Base-by-base conservation (phyloP, 2,888 invertebrate genomes). In the Acronicta leporina region DNA sequence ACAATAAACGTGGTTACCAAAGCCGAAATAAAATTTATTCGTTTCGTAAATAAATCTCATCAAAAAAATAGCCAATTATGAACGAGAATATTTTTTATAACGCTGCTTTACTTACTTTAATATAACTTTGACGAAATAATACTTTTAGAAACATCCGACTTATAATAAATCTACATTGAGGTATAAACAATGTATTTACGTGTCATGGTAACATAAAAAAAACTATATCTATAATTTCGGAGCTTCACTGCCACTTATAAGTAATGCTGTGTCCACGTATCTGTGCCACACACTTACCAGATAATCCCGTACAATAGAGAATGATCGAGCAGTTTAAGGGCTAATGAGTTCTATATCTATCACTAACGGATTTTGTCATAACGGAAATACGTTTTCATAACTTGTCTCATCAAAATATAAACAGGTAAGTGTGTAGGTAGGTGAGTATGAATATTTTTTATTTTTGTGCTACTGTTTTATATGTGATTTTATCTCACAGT, bases 271-370 rank as follows among this genome's bases (percentile, higher is more conserved):
- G 16, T 44, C 9, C 10, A 45, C 5, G 0, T 33, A 56, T 58
- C 44, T 58, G 43, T 73, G 57, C 53, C 55, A 60, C 49, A 61
- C 46, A 30, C 38, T 33, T 42, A 52, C 46, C 10, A 41, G 56
- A n/a, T 48, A 63, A 62, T 57, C 60, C 60, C 63, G 63, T 44
- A 49, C 46, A 46, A 67, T 48, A 44, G 48, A 57, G 42, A 54
- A 63, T 75, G 72, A 76, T 68, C 67, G 54, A 70, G 73, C 75
- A 77, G 50, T 77, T 68, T 70, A 66, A 73, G 75, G 70, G 73
- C 77, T 59, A 64, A 68, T 63, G 63, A 77, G 58, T 50, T 56
- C 66, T 41, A 74, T 44, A 67, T 77, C 75, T 58, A 42, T 61
- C 25, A 57, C 61, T 72, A 77, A 76, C 64, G 77, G 54, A 48